Evolutionary conservation across 2,888 invertebrate species (phyloP), one percentile per base, ranked within the genome.

Genomic region (Eudemis profundana): DNA sequence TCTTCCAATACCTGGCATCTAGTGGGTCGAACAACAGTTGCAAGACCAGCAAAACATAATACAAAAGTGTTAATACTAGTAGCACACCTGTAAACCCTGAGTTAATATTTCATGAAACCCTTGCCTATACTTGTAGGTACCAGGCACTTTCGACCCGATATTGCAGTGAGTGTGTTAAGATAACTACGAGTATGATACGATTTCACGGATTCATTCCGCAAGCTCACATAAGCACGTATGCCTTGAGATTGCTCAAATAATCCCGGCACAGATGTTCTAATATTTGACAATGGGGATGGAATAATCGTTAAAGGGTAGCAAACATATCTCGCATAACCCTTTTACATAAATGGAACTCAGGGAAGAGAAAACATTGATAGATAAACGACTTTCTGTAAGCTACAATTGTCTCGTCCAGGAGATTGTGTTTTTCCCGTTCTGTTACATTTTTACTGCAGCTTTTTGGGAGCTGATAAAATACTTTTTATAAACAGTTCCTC

Each of bases 291-390:
- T 44, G 42, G 56, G 42, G 33, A 17, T 44, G 56, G 44, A 56
- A 56, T 56, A 44, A 56, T 62, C 62, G 47, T 46, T 38, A 46
- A 27, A 38, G 46, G 38, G 53, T n/a, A 5, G 51, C 23, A 53
- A 23, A 54, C 44, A 47, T 27, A 12, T 38, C 15, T 12, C 17
- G 15, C 33, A 23, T 44, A 46, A 46, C 23, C 54, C 38, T 54
- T 49, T 63, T 56, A 40, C 40, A 49, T 56, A 40, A 63, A 49
- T 54, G 49, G 51, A 40, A 44, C 51, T 10, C 14, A 7, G 21
- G 23, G 49, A 21, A 47, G 10, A 38, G 27, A 19, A 36, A 47
- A 46, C 19, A 36, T 33, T 17, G 21, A 17, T 62, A 46, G 2
- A 27, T 23, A 53, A 36, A 36, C 33, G 21, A 33, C 3, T 49